These are phyloP conservation scores for Cryptus armator DNA, from an alignment of 2,888 invertebrate genomes.

Conservation along the genomic window DNA sequence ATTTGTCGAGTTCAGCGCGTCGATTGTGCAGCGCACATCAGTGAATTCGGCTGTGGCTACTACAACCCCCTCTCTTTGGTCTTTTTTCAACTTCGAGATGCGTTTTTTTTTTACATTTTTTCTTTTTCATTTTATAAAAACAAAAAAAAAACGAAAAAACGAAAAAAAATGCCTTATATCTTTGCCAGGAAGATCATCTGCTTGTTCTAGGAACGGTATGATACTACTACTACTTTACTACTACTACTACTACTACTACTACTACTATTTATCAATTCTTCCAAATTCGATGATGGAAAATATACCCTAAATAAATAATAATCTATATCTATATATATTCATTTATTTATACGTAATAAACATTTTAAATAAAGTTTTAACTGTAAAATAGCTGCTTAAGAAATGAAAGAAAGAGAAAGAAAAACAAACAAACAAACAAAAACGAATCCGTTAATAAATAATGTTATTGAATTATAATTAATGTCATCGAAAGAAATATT, in stretches of 20 bases:
- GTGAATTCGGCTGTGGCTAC: constrained; percentile 13
- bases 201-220: constrained; percentile 71
- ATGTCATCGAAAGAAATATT: constrained; percentile 21
- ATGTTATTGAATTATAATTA: constrained; percentile 67
- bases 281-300: constrained; percentile 61
- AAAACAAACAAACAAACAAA: constrained; percentile 17
- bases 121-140: constrained; percentile 39
- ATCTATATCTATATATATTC: constrained; percentile 66
- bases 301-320: constrained; percentile 64
- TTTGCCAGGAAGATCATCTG: constrained; percentile 65
- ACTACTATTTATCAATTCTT: constrained; percentile 61
- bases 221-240: constrained; percentile 58
- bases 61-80: constrained; percentile 55
- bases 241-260: constrained; percentile 59
- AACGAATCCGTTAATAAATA: constrained; percentile 55
- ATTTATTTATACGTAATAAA: constrained; percentile 70
- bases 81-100: constrained; percentile 64
- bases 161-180: constrained; percentile 35
- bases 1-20: constrained; percentile 32
- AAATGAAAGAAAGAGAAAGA: constrained; percentile 11
- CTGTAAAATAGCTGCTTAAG: constrained; percentile 65
- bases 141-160: not conserved
- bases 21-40: constrained; percentile 32
- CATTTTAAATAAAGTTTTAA: constrained; percentile 69
- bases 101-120: constrained; percentile 59